Evolutionary conservation across 2,797 vertebrate species (phyloP).

Genomic region (Phrynocephalus vlangalii): DNA sequence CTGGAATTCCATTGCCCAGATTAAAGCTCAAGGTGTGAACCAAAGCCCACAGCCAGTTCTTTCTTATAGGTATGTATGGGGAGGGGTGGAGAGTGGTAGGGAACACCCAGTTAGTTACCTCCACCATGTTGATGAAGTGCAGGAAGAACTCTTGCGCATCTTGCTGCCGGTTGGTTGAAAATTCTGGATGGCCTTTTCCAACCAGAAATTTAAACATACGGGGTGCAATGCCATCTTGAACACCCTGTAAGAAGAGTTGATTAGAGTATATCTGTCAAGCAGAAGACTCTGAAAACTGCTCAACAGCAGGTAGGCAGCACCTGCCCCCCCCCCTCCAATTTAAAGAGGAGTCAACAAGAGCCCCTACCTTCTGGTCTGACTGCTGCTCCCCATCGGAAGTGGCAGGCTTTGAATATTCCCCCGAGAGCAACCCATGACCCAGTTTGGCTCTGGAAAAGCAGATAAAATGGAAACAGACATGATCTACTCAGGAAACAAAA

Average conservation of each 20-base stretch:
- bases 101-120: slow-evolving; percentile 83
- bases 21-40: too few relatives aligned
- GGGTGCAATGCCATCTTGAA: slow-evolving; percentile 94
- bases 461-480: slow-evolving; percentile 23
- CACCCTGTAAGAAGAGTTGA: slow-evolving; percentile 80
- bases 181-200: slow-evolving; percentile 95
- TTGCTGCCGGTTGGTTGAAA: slow-evolving; percentile 98
- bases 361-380: slow-evolving; percentile 88
- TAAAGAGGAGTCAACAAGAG: accelerated
- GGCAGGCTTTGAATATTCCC: slow-evolving; percentile 93
- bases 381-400: slow-evolving; percentile 84
- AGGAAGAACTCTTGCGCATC: slow-evolving; percentile 98
- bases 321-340: accelerated
- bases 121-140: slow-evolving; percentile 99
- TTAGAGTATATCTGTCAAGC: neutral
- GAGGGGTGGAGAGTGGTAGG: too few relatives aligned
- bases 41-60: neutral
- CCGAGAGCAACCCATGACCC: slow-evolving; percentile 93
- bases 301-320: neutral
- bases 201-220: slow-evolving; percentile 98
- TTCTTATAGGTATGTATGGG: neutral
- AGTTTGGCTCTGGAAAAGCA: slow-evolving; percentile 88
- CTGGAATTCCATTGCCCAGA: too few relatives aligned
- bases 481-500: neutral
- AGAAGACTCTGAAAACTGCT: neutral